Conservation (phyloP, 2,797 vertebrate genomes). For the Manis javanica region DNA sequence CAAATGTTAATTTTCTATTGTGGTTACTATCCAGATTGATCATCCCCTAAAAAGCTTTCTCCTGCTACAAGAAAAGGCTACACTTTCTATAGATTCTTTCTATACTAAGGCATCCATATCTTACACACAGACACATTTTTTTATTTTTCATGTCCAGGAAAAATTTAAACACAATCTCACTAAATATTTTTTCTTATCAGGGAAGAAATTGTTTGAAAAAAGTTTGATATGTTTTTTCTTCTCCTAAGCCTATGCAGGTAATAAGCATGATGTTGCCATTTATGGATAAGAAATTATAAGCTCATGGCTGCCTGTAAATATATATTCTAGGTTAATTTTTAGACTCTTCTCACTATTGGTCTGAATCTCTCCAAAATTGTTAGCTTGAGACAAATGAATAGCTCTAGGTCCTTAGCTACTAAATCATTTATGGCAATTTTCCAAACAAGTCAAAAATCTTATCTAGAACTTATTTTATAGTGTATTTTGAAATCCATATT, state of each 20-base stretch:
- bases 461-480: conserved; percentile 37
- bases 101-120: not conserved
- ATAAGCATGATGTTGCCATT: not conserved
- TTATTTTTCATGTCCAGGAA: not conserved
- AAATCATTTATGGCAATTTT: conserved; percentile 43
- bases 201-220: not conserved
- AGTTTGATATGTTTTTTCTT: not conserved
- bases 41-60: not conserved
- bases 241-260: not conserved
- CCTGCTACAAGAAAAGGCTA: not conserved
- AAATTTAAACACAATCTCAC: conserved; percentile 35
- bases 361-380: not conserved
- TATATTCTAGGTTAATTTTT: not conserved
- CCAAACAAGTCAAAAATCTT: not conserved
- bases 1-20: not conserved
- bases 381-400: not conserved
- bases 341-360: not conserved
- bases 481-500: not conserved
- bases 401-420: not conserved
- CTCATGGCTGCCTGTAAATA: not conserved
- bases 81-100: not conserved
- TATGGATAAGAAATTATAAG: not conserved
- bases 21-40: not conserved
- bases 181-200: not conserved
- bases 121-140: not conserved